Evolutionary conservation across 2,888 invertebrate species (phyloP).

Genomic region (Hirtodrosophila confusa): DNA sequence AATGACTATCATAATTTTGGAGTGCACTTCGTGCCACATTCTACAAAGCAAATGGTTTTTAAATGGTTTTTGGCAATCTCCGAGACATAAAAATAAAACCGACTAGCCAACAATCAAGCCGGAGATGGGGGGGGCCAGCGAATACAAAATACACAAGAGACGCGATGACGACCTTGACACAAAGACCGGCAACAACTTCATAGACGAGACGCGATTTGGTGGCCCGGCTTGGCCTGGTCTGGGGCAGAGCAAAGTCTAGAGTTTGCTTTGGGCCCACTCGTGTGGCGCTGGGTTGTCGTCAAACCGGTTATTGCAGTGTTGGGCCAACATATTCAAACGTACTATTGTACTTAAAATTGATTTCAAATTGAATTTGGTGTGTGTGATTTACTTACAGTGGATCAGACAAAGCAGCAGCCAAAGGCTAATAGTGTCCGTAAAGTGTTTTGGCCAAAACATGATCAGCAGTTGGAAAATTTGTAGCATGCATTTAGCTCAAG

Average conservation of each 20-base stretch:
- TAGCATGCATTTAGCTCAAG: constrained; percentile 57
- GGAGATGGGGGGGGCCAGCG: background rate
- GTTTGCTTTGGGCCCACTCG: constrained; percentile 20
- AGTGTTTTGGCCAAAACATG: constrained; percentile 74
- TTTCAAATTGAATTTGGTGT: background rate
- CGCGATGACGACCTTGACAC: constrained; percentile 75
- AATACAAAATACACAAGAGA: constrained; percentile 13
- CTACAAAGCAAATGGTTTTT: constrained; percentile 3
- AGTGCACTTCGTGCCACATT: constrained; percentile 18
- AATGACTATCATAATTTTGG: background rate
- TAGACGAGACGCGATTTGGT: constrained; percentile 29
- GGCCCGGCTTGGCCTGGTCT: constrained; percentile 25
- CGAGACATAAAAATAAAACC: background rate
- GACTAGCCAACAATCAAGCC: constrained; percentile 6
- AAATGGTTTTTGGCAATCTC: background rate
- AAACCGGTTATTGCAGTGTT: constrained; percentile 21
- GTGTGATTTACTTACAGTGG: constrained; percentile 57
- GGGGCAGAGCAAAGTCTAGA: constrained; percentile 38
- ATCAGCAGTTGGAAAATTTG: constrained; percentile 36
- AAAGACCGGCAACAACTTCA: constrained; percentile 72
- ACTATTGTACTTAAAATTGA: no score
- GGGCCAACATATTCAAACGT: no score
- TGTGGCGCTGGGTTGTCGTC: background rate
- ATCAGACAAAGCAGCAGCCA: constrained; percentile 56
- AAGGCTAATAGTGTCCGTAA: constrained; percentile 54